Evolutionary conservation across 2,113 vertebrate genomes (phyloP).

Genomic region (Seriola dumerili): DNA sequence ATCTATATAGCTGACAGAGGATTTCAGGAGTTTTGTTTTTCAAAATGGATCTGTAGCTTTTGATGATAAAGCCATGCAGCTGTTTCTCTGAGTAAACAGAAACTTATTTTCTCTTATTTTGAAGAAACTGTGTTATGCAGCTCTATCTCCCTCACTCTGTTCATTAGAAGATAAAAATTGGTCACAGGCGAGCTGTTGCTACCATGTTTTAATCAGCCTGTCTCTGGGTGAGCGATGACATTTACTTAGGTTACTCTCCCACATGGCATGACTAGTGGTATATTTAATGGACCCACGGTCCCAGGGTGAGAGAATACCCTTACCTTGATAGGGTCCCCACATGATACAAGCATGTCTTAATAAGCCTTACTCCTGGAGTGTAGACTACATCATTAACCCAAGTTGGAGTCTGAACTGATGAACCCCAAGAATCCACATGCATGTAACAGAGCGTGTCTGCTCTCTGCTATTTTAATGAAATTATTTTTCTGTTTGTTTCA

Average conservation of each 20-base stretch:
- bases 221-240: conserved; percentile 51
- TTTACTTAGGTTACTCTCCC: conserved; percentile 50
- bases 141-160: not conserved
- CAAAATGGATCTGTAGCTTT: not conserved
- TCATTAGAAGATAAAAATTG: conserved; percentile 27
- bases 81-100: not conserved
- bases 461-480: not conserved
- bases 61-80: not conserved
- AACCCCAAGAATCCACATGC: not conserved
- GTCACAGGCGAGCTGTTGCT: conserved; percentile 20
- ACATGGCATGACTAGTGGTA: not conserved
- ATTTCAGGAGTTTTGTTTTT: not conserved
- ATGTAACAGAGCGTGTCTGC: not conserved
- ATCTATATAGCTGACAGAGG: not conserved
- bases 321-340: conserved; percentile 5
- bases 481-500: not conserved
- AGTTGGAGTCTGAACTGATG: conserved; percentile 5
- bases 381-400: conserved; percentile 2
- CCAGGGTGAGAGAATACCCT: not conserved
- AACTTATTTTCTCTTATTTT: not conserved
- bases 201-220: conserved; percentile 42
- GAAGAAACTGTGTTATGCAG: not conserved
- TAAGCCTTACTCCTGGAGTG: conserved; percentile 7
- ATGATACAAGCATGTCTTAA: conserved; percentile 29
- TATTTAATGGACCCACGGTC: conserved; percentile 42